phyloP scores from a whole-genome alignment of 1,140 invertebrate species.

The Euwallacea similis region DNA sequence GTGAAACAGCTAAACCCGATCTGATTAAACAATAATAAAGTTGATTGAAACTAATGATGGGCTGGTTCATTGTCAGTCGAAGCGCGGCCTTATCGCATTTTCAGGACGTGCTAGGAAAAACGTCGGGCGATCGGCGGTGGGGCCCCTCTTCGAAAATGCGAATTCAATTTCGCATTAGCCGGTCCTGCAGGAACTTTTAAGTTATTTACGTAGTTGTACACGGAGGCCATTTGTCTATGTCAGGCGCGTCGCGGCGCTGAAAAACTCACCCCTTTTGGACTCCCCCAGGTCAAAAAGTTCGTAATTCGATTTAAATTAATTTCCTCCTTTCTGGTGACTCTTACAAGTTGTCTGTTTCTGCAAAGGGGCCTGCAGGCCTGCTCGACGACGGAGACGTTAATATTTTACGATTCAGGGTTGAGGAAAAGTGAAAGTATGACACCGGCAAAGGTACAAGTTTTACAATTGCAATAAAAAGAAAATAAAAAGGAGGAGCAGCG shows the following conservation, averaged over 20 bases:
- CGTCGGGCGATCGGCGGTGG: not conserved
- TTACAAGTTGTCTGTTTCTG: not conserved
- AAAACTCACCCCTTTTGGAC: conserved; percentile 10
- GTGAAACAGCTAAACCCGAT: conserved; percentile 41
- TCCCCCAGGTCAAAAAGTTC: conserved; percentile 7
- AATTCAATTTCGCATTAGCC: conserved; percentile 16
- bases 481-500: conserved; percentile 22
- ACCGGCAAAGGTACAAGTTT: conserved; percentile 7
- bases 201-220: conserved; percentile 23
- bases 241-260: conserved; percentile 14
- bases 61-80: conserved; percentile 50
- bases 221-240: conserved; percentile 17
- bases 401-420: conserved; percentile 12
- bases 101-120: conserved; percentile 21
- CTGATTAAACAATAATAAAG: too few species aligned
- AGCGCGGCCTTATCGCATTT: conserved; percentile 35
- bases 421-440: conserved; percentile 12
- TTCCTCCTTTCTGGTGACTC: not conserved
- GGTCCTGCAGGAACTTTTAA: conserved; percentile 18
- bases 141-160: not conserved
- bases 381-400: not conserved
- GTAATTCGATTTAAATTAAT: conserved; percentile 21
- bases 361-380: not conserved
- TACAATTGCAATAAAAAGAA: conserved; percentile 21
- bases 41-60: conserved; percentile 53